Percentiles rank a stretch among this genome's conserved stretches.
phyloP scores from a whole-genome alignment of 2,113 vertebrate genomes.

The Caranx ignobilis region DNA sequence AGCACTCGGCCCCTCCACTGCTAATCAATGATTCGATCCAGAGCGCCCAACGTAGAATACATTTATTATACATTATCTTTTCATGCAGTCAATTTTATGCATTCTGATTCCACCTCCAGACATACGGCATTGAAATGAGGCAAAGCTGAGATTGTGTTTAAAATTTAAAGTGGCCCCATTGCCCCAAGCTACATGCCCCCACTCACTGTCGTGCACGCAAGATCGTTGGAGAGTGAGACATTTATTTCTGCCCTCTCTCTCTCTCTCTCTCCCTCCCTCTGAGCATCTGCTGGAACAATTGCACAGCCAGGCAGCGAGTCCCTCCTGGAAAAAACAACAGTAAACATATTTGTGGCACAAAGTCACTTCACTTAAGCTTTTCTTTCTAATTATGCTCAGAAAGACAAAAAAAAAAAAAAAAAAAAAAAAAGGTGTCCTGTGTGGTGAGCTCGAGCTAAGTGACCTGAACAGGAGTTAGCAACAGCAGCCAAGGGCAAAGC shows the following conservation, averaged over 20 bases:
- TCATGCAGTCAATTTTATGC: slow-evolving; percentile 79
- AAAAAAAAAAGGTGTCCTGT: slow-evolving; percentile 52
- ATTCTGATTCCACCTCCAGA: slow-evolving; percentile 75
- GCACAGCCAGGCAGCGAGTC: slow-evolving; percentile 40
- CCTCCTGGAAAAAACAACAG: slow-evolving; percentile 47
- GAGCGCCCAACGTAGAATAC: slow-evolving; percentile 57
- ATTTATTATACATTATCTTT: slow-evolving; percentile 82
- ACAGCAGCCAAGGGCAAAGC: slow-evolving; percentile 83
- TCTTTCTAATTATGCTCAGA: slow-evolving; percentile 71
- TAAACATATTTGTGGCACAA: slow-evolving; percentile 58
- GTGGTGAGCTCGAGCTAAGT: slow-evolving; percentile 79
- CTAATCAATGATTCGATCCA: slow-evolving; percentile 83
- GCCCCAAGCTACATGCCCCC: slow-evolving; percentile 71
- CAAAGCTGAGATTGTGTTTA: slow-evolving; percentile 74
- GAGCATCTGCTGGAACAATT: slow-evolving; percentile 39
- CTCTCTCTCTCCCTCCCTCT: background rate
- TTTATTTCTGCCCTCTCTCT: slow-evolving; percentile 23
- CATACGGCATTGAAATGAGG: slow-evolving; percentile 69
- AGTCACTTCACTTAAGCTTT: slow-evolving; percentile 60
- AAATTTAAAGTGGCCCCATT: slow-evolving; percentile 75
- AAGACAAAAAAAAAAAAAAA: slow-evolving; percentile 24
- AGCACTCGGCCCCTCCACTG: slow-evolving; percentile 47
- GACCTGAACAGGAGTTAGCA: slow-evolving; percentile 83
- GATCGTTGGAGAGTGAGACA: slow-evolving; percentile 61
- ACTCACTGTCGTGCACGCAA: slow-evolving; percentile 55